Evolutionary conservation across 2,113 vertebrate genomes (phyloP).

Genomic region (Pterophyllum scalare): DNA sequence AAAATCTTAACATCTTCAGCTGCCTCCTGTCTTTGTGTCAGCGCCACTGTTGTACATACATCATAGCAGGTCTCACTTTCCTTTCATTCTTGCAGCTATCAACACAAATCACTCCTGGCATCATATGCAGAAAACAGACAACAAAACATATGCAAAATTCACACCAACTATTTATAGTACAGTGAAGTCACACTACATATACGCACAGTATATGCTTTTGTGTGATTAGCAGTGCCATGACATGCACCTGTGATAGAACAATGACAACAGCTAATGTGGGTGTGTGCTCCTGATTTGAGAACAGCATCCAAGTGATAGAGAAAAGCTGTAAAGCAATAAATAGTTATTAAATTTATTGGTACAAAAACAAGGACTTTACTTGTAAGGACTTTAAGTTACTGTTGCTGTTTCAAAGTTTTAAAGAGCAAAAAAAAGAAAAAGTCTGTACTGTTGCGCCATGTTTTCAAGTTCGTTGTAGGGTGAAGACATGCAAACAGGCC

Average conservation of each 20-base stretch:
- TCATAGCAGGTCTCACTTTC: not conserved
- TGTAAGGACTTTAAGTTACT: not conserved
- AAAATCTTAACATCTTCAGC: not conserved
- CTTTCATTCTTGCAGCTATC: not conserved
- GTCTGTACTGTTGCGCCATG: not conserved
- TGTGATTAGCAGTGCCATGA: not conserved
- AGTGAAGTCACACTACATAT: not conserved
- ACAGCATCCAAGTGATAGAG: too few species aligned
- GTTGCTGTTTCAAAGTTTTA: not conserved
- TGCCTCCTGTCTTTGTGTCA: not conserved
- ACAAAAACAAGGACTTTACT: not conserved
- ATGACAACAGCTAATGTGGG: too few species aligned
- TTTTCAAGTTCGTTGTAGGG: not conserved
- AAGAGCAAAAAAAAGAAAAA: not conserved
- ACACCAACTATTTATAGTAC: not conserved
- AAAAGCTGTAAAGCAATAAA: too few species aligned
- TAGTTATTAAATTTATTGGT: too few species aligned
- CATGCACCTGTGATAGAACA: not conserved
- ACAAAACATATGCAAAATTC: not conserved
- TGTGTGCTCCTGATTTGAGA: too few species aligned
- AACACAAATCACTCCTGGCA: not conserved
- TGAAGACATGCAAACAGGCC: not conserved
- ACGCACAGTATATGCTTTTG: not conserved
- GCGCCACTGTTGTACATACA: not conserved
- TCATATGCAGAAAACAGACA: not conserved